Percentiles rank a stretch among this genome's conserved stretches.
Conservation (phyloP, 2,888 invertebrate species). For the Scaeva pyrastri region DNA sequence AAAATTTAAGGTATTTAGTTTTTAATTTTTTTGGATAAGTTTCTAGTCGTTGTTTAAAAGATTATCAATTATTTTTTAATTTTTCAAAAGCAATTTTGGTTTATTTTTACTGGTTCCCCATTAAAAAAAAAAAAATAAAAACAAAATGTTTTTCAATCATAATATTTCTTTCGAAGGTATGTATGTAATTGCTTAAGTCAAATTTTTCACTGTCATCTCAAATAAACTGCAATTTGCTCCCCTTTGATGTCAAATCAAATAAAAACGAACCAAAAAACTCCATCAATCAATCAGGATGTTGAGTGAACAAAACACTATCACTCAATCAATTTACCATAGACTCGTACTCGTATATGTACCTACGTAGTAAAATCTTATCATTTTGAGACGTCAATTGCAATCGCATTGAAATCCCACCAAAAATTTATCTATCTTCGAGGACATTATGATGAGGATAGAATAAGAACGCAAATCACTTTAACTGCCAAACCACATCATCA, state of each 20-base stretch:
- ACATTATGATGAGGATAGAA: not conserved
- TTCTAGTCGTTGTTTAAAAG: too few species aligned
- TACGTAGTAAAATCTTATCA: constrained; percentile 28
- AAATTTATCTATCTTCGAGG: not conserved
- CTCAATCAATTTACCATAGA: constrained; percentile 40
- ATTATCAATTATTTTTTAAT: too few species aligned
- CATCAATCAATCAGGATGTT: constrained; percentile 43
- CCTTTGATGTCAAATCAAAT: constrained; percentile 12
- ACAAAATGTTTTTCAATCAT: too few species aligned
- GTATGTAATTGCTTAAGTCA: not conserved
- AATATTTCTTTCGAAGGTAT: too few species aligned
- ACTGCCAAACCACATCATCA: not conserved
- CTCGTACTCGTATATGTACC: too few species aligned
- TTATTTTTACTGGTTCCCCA: too few species aligned
- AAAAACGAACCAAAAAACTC: constrained; percentile 5
- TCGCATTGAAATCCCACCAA: constrained; percentile 1
- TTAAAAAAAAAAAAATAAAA: too few species aligned
- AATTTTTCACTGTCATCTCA: constrained; percentile 14
- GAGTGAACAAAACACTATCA: constrained; percentile 60
- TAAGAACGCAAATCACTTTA: constrained; percentile 14
- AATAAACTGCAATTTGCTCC: constrained; percentile 27
- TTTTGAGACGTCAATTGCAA: constrained; percentile 57
- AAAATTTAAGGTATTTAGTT: too few species aligned
- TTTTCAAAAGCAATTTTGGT: too few species aligned
- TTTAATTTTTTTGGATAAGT: too few species aligned